phyloP scores from a whole-genome alignment of 1,140 invertebrate genomes.

The Drosophila pruinosa region DNA sequence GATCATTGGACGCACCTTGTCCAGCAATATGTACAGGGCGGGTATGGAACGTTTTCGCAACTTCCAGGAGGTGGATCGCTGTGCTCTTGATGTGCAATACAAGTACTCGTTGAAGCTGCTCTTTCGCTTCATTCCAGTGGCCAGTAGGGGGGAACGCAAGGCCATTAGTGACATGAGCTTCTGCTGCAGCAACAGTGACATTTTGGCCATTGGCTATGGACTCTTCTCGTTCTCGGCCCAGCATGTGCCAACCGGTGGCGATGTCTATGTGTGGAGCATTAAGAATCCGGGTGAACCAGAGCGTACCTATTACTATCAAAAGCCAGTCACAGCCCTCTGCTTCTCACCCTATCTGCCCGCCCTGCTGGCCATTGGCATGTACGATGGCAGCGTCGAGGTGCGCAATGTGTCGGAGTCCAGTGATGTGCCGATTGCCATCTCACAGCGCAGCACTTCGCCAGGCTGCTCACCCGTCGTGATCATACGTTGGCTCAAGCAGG shows the following conservation, averaged over 20 bases:
- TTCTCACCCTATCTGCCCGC: slow-evolving; percentile 89
- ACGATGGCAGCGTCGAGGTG: slow-evolving; percentile 90
- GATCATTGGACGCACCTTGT: slow-evolving; percentile 55
- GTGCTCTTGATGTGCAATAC: slow-evolving; percentile 85
- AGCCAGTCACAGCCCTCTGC: slow-evolving; percentile 88
- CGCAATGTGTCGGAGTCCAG: slow-evolving; percentile 85
- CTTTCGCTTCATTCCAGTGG: slow-evolving; percentile 84
- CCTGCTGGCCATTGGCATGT: slow-evolving; percentile 90
- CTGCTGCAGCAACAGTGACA: slow-evolving; percentile 86
- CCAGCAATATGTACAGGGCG: slow-evolving; percentile 46
- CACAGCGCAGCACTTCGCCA: slow-evolving; percentile 84
- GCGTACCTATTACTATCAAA: slow-evolving; percentile 87
- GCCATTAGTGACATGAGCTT: slow-evolving; percentile 86
- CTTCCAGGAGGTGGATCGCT: slow-evolving; percentile 83
- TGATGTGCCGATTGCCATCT: slow-evolving; percentile 84
- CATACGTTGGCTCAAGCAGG: slow-evolving; percentile 84
- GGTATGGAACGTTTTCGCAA: slow-evolving; percentile 67
- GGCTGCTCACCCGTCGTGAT: slow-evolving; percentile 87
- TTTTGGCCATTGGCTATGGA: slow-evolving; percentile 88
- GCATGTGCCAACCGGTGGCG: slow-evolving; percentile 55
- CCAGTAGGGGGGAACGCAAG: slow-evolving; percentile 53
- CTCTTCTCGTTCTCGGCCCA: slow-evolving; percentile 83
- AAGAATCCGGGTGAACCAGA: slow-evolving; percentile 94
- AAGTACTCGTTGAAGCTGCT: slow-evolving; percentile 86
- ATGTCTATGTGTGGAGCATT: slow-evolving; percentile 90